phyloP scores from a whole-genome alignment of 2,888 invertebrate genomes.

The Ferrisia virgata region DNA sequence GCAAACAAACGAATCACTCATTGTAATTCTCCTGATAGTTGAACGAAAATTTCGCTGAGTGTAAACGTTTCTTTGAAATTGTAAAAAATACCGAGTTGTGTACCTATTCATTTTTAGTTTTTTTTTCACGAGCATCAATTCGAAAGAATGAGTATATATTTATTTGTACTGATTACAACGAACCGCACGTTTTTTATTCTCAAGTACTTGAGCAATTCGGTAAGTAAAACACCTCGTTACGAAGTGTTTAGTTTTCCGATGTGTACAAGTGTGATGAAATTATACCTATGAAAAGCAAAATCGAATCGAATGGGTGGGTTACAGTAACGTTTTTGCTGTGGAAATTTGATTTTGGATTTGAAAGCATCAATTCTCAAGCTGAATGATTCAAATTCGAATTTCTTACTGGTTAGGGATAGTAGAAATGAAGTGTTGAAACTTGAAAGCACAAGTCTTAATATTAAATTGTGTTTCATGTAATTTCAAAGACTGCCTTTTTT shows the following conservation, averaged over 20 bases:
- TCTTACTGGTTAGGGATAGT: too few relatives aligned
- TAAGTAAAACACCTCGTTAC: background rate
- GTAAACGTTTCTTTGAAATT: background rate
- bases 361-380: too few relatives aligned
- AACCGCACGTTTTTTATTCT: background rate
- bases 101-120: background rate
- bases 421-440: too few relatives aligned
- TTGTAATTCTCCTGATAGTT: background rate
- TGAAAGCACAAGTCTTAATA: too few relatives aligned
- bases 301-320: too few relatives aligned
- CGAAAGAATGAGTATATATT: background rate
- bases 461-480: too few relatives aligned
- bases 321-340: too few relatives aligned
- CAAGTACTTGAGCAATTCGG: background rate
- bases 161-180: background rate
- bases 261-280: background rate
- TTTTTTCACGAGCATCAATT: background rate
- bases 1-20: background rate
- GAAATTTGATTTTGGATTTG: too few relatives aligned
- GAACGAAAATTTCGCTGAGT: background rate
- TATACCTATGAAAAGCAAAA: too few relatives aligned
- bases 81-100: background rate
- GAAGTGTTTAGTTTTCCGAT: background rate
- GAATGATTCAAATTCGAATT: too few relatives aligned
- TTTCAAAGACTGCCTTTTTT: too few relatives aligned